Base-by-base conservation (phyloP, 2,797 vertebrate genomes). In the Cheracebus regulus region DNA sequence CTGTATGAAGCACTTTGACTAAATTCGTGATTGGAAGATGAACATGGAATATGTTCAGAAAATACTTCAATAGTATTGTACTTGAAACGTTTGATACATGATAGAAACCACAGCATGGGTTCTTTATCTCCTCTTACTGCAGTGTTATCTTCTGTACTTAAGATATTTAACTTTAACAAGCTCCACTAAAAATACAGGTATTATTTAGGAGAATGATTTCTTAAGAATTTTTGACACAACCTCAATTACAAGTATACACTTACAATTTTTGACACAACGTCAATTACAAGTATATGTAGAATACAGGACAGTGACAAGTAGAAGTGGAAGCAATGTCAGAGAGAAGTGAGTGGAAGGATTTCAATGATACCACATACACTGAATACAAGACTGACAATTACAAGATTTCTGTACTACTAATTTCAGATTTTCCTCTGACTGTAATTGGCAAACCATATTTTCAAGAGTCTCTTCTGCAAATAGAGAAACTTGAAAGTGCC, bases 101-200 rank as follows among this genome's bases (percentile, higher is more conserved):
- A 48, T 17, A 36, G 55, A 84, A 75, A 19, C 5, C 28, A 55
- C 13, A 78, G 2, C 0, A 10, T 86, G 30, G 19, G 1, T 58
- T 46, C 12, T 28, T 90, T 72, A 58, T 89, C 17, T 67, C 26
- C 5, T 85, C 20, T 70, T 28, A 57, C 58, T 81, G 20, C 13
- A 36, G 1, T 61, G 20, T 28, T n/a, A 26, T 61, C 15, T 83
- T 93, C 12, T 70, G 2, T 41, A 13, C 14, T 89, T 46, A 70
- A 70, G 48, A 76, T 82, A 85, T 41, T 89, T 89, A 75, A 93
- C 33, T 88, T 88, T 48, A 92, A 84, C 22, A 70, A 80, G n/a
- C 4, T 52, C 50, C 9, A 22, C 44, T 92, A 41, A 78, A 83
- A 87, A 80, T 46, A 64, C 30, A 79, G 10, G 26, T 78, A 67